phyloP scores from a whole-genome alignment of 2,888 invertebrate genomes.

The Andrena chrysosceles region DNA sequence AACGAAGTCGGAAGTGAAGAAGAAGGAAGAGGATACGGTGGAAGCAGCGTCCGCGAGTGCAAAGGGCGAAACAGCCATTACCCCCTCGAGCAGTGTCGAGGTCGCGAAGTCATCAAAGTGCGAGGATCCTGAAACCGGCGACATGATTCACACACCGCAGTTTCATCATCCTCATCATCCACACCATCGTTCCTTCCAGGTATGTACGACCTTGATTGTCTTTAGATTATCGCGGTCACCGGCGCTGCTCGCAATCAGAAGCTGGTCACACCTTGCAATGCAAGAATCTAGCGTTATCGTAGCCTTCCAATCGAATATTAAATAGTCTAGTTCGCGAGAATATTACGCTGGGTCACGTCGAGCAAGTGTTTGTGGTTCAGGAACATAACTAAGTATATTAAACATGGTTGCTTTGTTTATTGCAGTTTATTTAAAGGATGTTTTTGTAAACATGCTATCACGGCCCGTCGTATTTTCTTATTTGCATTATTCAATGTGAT shows the following conservation, averaged over 20 bases:
- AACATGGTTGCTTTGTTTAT: no score
- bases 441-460: no score
- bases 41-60: constrained; percentile 71
- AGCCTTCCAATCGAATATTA: constrained; percentile 2
- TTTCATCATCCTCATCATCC: constrained; percentile 87
- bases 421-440: no score
- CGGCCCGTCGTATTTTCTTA: no score
- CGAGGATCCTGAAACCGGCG: constrained; percentile 86
- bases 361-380: not conserved
- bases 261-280: not conserved
- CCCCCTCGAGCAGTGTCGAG: constrained; percentile 76
- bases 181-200: constrained; percentile 90
- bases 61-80: constrained; percentile 76
- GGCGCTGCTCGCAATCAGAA: not conserved
- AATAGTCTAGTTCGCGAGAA: not conserved
- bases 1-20: constrained; percentile 72
- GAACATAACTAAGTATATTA: no score
- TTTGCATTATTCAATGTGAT: no score
- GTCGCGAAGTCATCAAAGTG: constrained; percentile 78
- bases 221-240: constrained; percentile 12
- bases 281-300: not conserved
- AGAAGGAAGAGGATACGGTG: constrained; percentile 62
- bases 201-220: constrained; percentile 81
- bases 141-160: constrained; percentile 89
- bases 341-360: constrained; percentile 58